These are phyloP conservation scores for Lota lota DNA, from an alignment of 2,113 vertebrate genomes.

Conservation along the genomic window DNA sequence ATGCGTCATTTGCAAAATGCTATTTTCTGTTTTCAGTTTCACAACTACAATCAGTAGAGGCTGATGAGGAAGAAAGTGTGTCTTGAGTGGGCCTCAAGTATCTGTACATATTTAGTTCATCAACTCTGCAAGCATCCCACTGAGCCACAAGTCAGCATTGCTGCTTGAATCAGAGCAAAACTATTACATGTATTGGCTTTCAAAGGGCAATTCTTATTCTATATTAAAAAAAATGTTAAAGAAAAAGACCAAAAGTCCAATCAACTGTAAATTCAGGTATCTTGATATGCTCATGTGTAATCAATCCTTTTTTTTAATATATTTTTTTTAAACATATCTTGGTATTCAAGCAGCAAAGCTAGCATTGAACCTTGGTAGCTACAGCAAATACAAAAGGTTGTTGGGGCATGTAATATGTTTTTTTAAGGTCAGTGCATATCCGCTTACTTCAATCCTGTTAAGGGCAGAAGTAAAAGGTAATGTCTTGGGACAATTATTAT, in stretches of 20 bases:
- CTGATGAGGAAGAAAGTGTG: slow-evolving; percentile 28
- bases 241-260: no score
- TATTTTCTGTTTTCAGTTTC: slow-evolving; percentile 26
- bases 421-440: neutral
- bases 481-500: slow-evolving; percentile 8
- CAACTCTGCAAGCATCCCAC: slow-evolving; percentile 23
- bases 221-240: no score
- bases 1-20: neutral
- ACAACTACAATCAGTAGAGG: slow-evolving; percentile 58
- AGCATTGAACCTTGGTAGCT: no score
- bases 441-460: neutral
- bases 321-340: no score
- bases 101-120: slow-evolving; percentile 30
- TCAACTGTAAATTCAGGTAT: no score
- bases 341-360: no score
- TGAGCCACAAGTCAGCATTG: neutral
- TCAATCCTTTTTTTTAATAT: no score
- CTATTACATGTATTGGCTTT: no score
- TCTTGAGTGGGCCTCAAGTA: neutral
- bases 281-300: no score
- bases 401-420: neutral
- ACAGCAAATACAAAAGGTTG: neutral
- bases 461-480: slow-evolving; percentile 30
- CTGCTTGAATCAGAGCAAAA: slow-evolving; percentile 12
- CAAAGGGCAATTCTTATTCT: no score